Conservation (phyloP, 1,140 invertebrate genomes). For the Drosophila rufa region DNA sequence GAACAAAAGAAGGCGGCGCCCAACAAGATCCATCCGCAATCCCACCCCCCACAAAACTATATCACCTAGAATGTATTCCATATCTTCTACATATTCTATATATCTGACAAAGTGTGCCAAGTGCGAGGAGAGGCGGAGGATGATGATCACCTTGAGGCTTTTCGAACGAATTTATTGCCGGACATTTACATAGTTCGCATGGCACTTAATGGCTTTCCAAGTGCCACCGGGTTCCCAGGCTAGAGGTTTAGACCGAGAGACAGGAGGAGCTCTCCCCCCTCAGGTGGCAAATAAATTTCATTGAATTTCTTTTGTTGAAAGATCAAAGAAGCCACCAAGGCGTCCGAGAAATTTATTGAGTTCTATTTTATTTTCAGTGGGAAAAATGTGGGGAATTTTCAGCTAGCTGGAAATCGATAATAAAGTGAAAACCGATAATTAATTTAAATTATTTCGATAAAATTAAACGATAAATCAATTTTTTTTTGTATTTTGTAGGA, state of each 20-base stretch:
- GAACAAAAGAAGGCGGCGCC: conserved; percentile 37
- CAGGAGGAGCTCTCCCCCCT: neutral
- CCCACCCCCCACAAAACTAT: conserved; percentile 22
- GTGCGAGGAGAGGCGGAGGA: conserved; percentile 10
- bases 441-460: neutral
- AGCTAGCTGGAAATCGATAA: neutral
- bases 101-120: conserved; percentile 59
- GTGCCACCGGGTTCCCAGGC: conserved; percentile 26
- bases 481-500: too few relatives aligned
- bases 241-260: neutral
- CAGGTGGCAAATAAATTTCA: conserved; percentile 47
- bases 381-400: conserved; percentile 8
- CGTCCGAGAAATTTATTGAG: conserved; percentile 24
- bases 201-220: conserved; percentile 50
- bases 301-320: conserved; percentile 44
- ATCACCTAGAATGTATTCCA: neutral
- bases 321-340: conserved; percentile 32
- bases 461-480: too few relatives aligned
- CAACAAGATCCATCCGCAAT: conserved; percentile 22
- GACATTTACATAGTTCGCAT: conserved; percentile 68
- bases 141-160: conserved; percentile 24
- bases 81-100: too few relatives aligned
- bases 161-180: conserved; percentile 58
- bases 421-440: neutral
- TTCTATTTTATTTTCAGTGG: neutral